Conservation (phyloP, 2,888 invertebrate genomes). For the Epinotia demarniana region DNA sequence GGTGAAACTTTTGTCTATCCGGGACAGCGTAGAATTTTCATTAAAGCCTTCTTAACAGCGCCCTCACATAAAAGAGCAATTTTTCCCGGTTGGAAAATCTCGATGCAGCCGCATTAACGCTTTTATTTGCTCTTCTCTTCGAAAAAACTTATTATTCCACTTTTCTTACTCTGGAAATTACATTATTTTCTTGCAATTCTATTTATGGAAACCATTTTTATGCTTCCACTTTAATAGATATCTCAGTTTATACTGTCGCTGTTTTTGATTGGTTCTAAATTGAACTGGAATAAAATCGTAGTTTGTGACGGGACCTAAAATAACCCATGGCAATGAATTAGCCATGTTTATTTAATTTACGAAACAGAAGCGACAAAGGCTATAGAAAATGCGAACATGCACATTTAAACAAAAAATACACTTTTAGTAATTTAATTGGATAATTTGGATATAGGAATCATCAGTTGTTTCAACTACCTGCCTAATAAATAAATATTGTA, state of each 20-base stretch:
- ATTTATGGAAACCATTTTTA: conserved; percentile 65
- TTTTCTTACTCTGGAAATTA: conserved; percentile 75
- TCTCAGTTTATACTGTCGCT: conserved; percentile 29
- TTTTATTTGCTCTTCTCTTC: conserved; percentile 79
- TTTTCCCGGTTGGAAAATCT: conserved; percentile 79
- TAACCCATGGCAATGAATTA: conserved; percentile 6
- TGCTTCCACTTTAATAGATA: conserved; percentile 45
- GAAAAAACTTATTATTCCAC: conserved; percentile 81
- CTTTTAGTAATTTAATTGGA: too few relatives aligned
- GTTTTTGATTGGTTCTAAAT: conserved; percentile 34
- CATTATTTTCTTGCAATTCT: conserved; percentile 73
- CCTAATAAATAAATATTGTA: too few relatives aligned
- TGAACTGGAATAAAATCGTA: conserved; percentile 12
- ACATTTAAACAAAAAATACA: too few relatives aligned
- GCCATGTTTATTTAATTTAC: not conserved
- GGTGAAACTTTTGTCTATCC: conserved; percentile 68
- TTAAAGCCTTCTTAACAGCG: conserved; percentile 76
- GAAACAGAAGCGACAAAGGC: too few relatives aligned
- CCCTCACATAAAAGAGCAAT: conserved; percentile 79
- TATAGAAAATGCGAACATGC: too few relatives aligned
- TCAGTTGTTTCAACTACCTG: too few relatives aligned
- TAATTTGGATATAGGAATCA: too few relatives aligned
- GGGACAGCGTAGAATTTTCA: conserved; percentile 75
- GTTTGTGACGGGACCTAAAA: not conserved
- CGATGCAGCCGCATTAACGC: conserved; percentile 81